Evolutionary conservation across 2,113 vertebrate genomes (phyloP).

Genomic region (Echinops telfairi): DNA sequence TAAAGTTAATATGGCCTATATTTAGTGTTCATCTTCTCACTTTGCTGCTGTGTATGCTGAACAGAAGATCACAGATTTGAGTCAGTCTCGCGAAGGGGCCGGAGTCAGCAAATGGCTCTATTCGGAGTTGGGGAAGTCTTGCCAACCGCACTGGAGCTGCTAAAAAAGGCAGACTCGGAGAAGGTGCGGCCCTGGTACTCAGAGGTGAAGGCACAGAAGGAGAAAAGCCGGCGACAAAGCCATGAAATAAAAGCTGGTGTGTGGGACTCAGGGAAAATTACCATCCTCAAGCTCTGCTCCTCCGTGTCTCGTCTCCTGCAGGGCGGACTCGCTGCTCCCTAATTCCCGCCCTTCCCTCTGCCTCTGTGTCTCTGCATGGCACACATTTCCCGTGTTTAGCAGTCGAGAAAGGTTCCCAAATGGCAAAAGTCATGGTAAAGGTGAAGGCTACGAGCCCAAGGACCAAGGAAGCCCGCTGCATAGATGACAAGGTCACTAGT

Average conservation of each 20-base stretch:
- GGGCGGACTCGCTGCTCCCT: constrained; percentile 70
- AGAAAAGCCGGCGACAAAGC: constrained; percentile 79
- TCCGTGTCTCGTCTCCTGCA: constrained; percentile 64
- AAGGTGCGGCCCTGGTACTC: constrained; percentile 79
- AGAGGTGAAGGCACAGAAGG: constrained; percentile 80
- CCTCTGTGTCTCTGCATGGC: constrained; percentile 65
- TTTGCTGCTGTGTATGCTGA: constrained; percentile 81
- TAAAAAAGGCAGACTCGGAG: constrained; percentile 79
- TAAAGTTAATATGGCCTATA: constrained; percentile 81
- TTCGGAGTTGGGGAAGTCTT: constrained; percentile 80
- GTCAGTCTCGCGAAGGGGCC: constrained; percentile 80
- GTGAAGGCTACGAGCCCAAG: neutral
- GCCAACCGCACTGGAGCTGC: constrained; percentile 77
- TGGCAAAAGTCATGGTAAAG: constrained; percentile 55
- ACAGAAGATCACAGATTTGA: constrained; percentile 83
- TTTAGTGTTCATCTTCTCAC: constrained; percentile 80
- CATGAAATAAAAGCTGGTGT: constrained; percentile 76
- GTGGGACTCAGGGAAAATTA: constrained; percentile 73
- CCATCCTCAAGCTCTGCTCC: constrained; percentile 51
- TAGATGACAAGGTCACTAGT: neutral
- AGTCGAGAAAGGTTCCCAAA: constrained; percentile 54
- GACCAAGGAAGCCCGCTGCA: neutral
- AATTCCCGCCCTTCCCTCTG: constrained; percentile 71
- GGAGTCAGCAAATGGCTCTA: constrained; percentile 80
- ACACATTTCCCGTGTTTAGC: constrained; percentile 71